Base-by-base conservation (phyloP, 1,140 invertebrate species). In the Drosophila ironensis region DNA sequence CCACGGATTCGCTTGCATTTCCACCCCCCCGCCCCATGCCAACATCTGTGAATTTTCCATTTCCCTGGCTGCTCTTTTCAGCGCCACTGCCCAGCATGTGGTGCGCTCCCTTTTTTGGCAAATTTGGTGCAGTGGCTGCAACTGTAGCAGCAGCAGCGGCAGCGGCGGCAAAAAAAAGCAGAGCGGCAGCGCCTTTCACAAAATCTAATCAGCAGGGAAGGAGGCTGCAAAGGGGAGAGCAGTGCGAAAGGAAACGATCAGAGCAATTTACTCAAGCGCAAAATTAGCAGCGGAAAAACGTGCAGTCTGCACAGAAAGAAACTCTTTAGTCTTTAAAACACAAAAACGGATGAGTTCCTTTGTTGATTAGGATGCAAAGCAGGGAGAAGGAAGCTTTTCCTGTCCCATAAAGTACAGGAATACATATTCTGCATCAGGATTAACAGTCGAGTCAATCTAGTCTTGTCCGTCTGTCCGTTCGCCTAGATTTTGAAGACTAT, bases 91-190 rank as follows among this genome's bases (percentile, higher is more conserved):
- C 53, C 78, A 84, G 78, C 78, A 84, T 86, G 80, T 78, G 80
- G 80, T 44, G 74, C 70, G 70, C 80, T 86, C 78, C 78, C 80
- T 84, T 84, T 84, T 72, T 84, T 78, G 78, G 78, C 78, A 86
- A 84, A 84, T 84, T 84, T 78, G 80, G 78, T 84, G 73, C 78
- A 81, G 57, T 67, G 51, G 50, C 19, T 41, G 30, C 48, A 20
- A 14, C 27, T 4, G 30, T 30, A 24, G 24, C 17, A 6, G 12
- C 27, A 2, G 25, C 42, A 25, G 27, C 44, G 41, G 30, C 44
- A 60, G 24, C 19, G 11, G 17, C 28, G 12, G 38, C 16, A 7
- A n/a, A 47, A 25, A 60, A 30, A 41, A 42, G 27, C 57, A 46
- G 46, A 69, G 41, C 25, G 54, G 44, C 67, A 72, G 67, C 73